These are phyloP conservation scores for Aplochiton taeniatus DNA, from an alignment of 2,797 vertebrate species.

Conservation along the genomic window DNA sequence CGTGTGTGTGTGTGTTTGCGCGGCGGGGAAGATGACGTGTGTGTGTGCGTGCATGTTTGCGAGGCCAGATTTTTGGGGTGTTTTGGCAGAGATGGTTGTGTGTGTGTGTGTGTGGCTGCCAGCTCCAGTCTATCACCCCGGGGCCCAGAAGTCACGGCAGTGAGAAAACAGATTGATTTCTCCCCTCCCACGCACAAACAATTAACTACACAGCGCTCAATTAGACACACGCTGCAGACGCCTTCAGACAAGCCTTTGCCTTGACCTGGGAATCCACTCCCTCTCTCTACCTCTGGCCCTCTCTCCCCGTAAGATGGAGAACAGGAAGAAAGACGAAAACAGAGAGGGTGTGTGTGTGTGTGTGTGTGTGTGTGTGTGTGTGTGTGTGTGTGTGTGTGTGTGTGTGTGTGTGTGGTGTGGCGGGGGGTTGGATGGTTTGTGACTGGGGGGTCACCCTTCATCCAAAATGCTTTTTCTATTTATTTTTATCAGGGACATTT, in stretches of 20 bases:
- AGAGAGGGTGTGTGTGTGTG: background rate
- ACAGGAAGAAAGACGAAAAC: background rate
- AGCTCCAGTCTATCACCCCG: conserved; percentile 73
- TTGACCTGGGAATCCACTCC: conserved; percentile 66
- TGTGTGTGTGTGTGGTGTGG: too few species aligned
- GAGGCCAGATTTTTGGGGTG: conserved; percentile 31
- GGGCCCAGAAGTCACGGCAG: conserved; percentile 78
- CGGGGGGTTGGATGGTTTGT: conserved; percentile 22
- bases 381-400: too few species aligned
- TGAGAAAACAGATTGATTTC: conserved; percentile 83
- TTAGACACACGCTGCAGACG: conserved; percentile 78
- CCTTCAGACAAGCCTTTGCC: conserved; percentile 67
- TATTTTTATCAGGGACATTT: conserved; percentile 42
- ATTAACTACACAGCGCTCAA: conserved; percentile 83
- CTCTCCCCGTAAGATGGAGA: background rate
- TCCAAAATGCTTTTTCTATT: conserved; percentile 38
- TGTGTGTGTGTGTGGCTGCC: conserved; percentile 60
- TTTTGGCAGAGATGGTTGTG: conserved; percentile 35
- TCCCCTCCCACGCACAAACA: conserved; percentile 80
- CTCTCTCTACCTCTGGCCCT: conserved; percentile 17
- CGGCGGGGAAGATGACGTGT: too few species aligned
- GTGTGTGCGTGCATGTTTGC: conserved; percentile 18
- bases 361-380: too few species aligned
- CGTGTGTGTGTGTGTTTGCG: conserved; percentile 28
- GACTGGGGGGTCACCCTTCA: conserved; percentile 22